phyloP scores from a whole-genome alignment of 2,888 invertebrate species.

The Nemurella pictetii region DNA sequence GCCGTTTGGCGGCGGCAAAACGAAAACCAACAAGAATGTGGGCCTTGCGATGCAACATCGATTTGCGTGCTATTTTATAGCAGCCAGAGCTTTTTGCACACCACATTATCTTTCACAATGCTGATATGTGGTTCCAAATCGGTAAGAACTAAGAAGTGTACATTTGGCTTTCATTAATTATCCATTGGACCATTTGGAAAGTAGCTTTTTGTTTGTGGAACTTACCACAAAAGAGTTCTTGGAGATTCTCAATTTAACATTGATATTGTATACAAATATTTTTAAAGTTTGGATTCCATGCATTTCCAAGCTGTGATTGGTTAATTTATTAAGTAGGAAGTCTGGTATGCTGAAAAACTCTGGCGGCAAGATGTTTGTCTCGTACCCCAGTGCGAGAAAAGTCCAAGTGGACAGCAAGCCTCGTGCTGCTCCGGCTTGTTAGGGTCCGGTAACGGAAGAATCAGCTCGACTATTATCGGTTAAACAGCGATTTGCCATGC shows the following conservation, averaged over 20 bases:
- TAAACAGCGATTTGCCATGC: not conserved
- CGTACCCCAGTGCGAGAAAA: conserved; percentile 42
- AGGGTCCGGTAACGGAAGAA: conserved; percentile 83
- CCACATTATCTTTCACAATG: not conserved
- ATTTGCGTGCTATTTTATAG: not conserved
- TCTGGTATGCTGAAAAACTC: not conserved
- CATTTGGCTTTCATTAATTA: too few species aligned
- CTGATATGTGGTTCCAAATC: too few species aligned
- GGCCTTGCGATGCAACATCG: not conserved
- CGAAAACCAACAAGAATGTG: not conserved
- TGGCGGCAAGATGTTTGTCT: not conserved
- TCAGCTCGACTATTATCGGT: conserved; percentile 52
- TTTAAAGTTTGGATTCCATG: too few species aligned
- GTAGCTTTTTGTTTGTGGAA: too few species aligned
- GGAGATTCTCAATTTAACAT: too few species aligned
- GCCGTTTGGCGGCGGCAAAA: not conserved
- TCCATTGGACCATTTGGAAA: too few species aligned
- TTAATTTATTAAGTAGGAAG: too few species aligned
- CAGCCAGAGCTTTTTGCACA: not conserved
- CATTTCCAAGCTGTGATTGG: too few species aligned
- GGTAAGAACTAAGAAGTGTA: too few species aligned
- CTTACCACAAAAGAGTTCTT: too few species aligned
- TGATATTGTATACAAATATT: too few species aligned
- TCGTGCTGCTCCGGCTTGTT: conserved; percentile 88
- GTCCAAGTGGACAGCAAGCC: conserved; percentile 79